Conservation (phyloP, 2,113 vertebrate species). For the Ornithorhynchus anatinus region DNA sequence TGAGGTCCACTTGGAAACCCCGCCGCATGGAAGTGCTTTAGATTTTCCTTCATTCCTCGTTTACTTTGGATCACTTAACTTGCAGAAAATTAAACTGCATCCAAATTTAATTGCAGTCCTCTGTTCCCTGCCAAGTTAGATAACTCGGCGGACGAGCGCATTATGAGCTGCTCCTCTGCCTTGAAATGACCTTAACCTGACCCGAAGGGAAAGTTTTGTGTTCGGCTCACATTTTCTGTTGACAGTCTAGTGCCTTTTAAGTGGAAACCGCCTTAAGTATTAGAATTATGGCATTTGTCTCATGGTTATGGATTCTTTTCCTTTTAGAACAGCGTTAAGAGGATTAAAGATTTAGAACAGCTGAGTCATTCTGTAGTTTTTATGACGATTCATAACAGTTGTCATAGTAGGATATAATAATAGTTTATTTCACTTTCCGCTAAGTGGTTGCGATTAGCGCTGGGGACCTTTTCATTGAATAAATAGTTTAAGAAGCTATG, state of each 20-base stretch:
- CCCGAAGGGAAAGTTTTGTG: conserved; percentile 20
- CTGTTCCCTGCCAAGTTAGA: neutral
- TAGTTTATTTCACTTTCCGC: neutral
- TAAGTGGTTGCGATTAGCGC: neutral
- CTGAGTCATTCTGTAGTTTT: neutral
- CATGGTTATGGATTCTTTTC: neutral
- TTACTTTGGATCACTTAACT: conserved; percentile 12
- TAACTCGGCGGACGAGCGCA: neutral
- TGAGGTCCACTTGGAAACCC: neutral
- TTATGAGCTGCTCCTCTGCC: conserved; percentile 3
- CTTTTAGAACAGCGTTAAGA: neutral
- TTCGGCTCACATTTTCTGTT: neutral
- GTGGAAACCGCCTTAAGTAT: neutral
- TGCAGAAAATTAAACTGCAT: conserved; percentile 31
- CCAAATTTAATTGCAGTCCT: conserved; percentile 8
- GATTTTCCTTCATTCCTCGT: neutral
- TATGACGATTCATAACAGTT: too few relatives aligned
- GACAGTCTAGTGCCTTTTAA: too few relatives aligned
- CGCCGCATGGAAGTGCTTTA: neutral
- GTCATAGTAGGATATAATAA: too few relatives aligned
- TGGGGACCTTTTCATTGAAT: conserved; percentile 14
- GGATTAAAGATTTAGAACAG: neutral
- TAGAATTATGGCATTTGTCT: neutral
- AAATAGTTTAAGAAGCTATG: conserved; percentile 5
- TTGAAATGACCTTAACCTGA: conserved; percentile 41